Conservation (phyloP, 2,113 vertebrate species). For the Chloebia gouldiae region DNA sequence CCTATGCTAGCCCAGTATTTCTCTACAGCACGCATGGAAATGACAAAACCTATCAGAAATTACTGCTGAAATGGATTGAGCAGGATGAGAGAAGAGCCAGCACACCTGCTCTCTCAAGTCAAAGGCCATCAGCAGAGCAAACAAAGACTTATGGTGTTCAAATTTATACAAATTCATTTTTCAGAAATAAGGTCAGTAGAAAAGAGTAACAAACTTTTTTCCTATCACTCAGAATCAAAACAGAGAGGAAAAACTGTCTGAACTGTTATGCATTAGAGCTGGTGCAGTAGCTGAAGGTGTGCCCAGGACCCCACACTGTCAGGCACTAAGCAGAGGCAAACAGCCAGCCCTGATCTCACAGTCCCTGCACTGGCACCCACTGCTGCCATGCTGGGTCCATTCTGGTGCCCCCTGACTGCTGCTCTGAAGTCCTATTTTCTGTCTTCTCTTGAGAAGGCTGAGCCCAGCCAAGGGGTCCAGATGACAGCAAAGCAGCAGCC, state of each 20-base stretch:
- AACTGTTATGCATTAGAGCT: background rate
- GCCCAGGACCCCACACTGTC: background rate
- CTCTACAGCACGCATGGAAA: background rate
- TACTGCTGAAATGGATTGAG: slow-evolving; percentile 57
- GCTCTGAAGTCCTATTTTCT: background rate
- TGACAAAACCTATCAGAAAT: slow-evolving; percentile 57
- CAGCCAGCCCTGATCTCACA: background rate
- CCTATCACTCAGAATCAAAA: background rate
- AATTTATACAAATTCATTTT: slow-evolving; percentile 47
- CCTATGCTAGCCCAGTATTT: slow-evolving; percentile 52
- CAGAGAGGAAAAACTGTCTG: background rate
- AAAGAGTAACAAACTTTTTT: background rate
- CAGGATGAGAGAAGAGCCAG: slow-evolving; percentile 15
- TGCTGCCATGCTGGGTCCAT: fast-evolving
- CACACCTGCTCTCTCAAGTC: slow-evolving; percentile 62
- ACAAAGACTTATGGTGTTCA: slow-evolving; percentile 59
- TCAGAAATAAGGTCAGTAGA: background rate
- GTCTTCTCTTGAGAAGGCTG: background rate
- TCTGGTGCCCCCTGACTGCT: background rate
- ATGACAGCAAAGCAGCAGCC: background rate
- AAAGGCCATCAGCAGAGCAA: slow-evolving; percentile 65
- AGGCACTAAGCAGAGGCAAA: background rate
- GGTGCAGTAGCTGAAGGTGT: background rate
- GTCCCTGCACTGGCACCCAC: background rate
- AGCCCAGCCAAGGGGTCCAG: fast-evolving